Evolutionary conservation across 2,797 vertebrate species (phyloP), one percentile per base, ranked within the genome.

Genomic region (Orestias chungarensis): DNA sequence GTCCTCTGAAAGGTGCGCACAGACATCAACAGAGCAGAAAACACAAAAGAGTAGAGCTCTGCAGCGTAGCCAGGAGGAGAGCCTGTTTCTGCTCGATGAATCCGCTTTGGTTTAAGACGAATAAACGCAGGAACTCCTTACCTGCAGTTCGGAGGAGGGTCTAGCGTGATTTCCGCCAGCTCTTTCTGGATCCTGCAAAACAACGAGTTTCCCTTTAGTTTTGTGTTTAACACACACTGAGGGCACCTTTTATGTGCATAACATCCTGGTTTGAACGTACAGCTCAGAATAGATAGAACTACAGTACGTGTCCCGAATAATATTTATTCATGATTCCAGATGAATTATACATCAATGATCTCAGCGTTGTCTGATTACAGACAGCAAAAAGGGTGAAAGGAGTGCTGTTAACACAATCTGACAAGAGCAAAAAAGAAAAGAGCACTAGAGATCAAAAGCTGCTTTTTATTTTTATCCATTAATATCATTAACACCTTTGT

Each of bases 81-180:
- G 68, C 27, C 0, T 35, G 14, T 64, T 27, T 64, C 68, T 66
- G 44, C 67, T 66, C 40, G 35, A 67, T 74, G 52, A 23, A 35
- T 42, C 8, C 38, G 64, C 73, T 62, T 6, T 1, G 52, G 61
- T 75, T 29, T 62, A 27, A 69, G 75, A 18, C n/a, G 27, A 1
- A 50, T 18, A 38, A 29, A 23, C 7, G 57, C 38, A 29, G 40
- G 15, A 31, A 72, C 76, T 78, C 86, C 96, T 96, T 94, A 99
- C 98, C 98, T 99, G 96, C 98, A 99, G 94, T 99, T 99, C 40
- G 98, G 98, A 89, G 98, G 98, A 44, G 97, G 98, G 82, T 99
- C 98, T 93, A 99, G 94, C 74, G 98, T 99, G 89, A 99, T 99
- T 94, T 99, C 97, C 83, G 98, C 98, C 66, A 99, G 96, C 91